Percentiles rank a stretch among this genome's conserved stretches.
phyloP scores from a whole-genome alignment of 2,888 invertebrate genomes.

The Zygogramma bicolorata region DNA sequence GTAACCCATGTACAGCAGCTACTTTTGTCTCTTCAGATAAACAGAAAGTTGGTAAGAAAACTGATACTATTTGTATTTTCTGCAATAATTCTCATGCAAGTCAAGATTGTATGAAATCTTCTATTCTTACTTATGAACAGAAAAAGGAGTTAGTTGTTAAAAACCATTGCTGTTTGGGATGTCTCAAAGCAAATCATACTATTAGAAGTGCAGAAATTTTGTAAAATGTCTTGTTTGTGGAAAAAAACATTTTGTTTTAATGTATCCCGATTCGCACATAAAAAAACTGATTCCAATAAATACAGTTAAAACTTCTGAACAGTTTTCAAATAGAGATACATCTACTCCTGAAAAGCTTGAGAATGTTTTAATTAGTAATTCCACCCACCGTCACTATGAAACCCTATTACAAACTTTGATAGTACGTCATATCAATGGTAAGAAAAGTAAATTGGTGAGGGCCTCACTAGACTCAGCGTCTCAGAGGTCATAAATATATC shows the following conservation, averaged over 20 bases:
- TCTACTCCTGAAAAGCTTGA: neutral
- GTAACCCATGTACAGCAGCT: no score
- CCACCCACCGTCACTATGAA: neutral
- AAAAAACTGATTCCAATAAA: neutral
- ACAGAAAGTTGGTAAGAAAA: no score
- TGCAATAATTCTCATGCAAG: neutral
- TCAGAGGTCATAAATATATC: neutral
- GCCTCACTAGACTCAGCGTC: neutral
- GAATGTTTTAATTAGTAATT: neutral
- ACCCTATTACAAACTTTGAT: neutral
- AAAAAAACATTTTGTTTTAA: neutral
- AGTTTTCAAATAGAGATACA: neutral
- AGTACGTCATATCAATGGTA: neutral
- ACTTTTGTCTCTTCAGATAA: no score
- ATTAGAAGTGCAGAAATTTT: neutral
- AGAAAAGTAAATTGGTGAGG: neutral
- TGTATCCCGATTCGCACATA: neutral
- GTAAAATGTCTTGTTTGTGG: neutral
- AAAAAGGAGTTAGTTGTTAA: neutral
- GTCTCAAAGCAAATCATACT: neutral
- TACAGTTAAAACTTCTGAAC: neutral
- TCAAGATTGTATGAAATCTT: neutral
- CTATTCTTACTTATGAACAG: neutral
- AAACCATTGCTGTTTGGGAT: neutral
- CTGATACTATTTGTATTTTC: neutral